Evolutionary conservation across 37 sponge, comb jelly and placozoan species (phyloP).

Genomic region (Spongilla lacustris): DNA sequence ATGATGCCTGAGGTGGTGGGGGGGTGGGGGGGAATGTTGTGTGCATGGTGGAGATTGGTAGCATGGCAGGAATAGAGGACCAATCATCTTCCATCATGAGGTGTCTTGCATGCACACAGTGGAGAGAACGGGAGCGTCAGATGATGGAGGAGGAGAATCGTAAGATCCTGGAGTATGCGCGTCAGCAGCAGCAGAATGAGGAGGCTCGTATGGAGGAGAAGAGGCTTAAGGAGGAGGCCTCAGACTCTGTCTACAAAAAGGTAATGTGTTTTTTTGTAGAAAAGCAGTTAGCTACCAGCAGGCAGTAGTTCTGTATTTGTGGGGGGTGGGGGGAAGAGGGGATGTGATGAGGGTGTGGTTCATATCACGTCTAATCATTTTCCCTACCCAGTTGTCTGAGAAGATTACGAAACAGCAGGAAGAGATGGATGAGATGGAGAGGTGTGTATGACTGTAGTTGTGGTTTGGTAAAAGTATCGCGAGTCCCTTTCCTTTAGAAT

Average conservation of each 20-base stretch:
- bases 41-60: too few relatives aligned
- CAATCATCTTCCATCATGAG: background rate
- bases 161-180: constrained; percentile 84
- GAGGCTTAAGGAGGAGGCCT: constrained; percentile 82
- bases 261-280: constrained; percentile 4
- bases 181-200: constrained; percentile 89
- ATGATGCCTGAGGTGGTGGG: too few relatives aligned
- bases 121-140: constrained; percentile 85
- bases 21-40: too few relatives aligned
- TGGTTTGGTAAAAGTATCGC: background rate
- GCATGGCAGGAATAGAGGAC: too few relatives aligned
- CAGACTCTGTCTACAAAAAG: constrained; percentile 56
- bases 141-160: constrained; percentile 96
- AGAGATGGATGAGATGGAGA: constrained; percentile 87
- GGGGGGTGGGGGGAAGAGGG: background rate
- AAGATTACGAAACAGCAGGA: constrained; percentile 43
- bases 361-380: background rate
- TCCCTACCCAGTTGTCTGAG: constrained; percentile 31
- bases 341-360: background rate
- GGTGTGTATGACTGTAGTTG: constrained; percentile 31
- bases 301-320: background rate
- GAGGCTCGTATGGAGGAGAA: constrained; percentile 63
- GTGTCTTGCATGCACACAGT: constrained; percentile 20
- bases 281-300: background rate
- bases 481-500: constrained; percentile 60